Conservation (phyloP, 2,797 vertebrate species). For the Florisuga fusca region DNA sequence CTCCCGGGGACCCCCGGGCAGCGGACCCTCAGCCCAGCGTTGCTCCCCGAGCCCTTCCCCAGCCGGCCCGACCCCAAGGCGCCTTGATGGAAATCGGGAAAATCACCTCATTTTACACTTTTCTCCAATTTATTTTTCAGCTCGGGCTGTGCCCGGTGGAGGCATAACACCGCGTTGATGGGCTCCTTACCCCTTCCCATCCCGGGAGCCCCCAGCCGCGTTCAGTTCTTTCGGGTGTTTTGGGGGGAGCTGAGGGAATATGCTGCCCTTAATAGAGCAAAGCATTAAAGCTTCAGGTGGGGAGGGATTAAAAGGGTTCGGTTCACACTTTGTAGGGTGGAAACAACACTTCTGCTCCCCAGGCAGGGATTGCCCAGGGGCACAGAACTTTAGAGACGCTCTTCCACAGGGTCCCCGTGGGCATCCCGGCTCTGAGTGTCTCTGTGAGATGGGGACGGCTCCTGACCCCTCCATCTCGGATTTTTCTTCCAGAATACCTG, state of each 20-base stretch:
- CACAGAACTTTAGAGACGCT: not conserved
- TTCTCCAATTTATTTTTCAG: not conserved
- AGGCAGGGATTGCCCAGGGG: accelerated
- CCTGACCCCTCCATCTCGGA: not conserved
- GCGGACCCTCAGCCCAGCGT: not conserved
- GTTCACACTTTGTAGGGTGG: not conserved
- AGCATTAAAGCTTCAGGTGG: not conserved
- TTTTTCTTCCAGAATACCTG: slow-evolving; percentile 81
- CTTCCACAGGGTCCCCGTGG: accelerated
- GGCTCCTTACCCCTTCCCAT: accelerated
- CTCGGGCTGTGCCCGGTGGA: not conserved
- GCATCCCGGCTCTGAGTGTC: accelerated
- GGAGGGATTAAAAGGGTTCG: not conserved
- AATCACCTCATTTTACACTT: not conserved
- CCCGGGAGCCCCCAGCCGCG: accelerated
- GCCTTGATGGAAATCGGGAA: slow-evolving; percentile 21
- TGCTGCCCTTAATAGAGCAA: not conserved
- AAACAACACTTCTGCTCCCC: not conserved
- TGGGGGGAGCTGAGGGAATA: not conserved
- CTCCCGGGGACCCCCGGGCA: accelerated
- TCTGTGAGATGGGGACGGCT: accelerated
- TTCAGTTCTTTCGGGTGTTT: not conserved
- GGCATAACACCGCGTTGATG: not conserved
- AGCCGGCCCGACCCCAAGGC: slow-evolving; percentile 17
- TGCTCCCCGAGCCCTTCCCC: not conserved